A percentile compares a stretch with the other conserved stretches of the same genome.
phyloP scores from a whole-genome alignment of 2,888 invertebrate genomes.

The Lumbricus terrestris region DNA sequence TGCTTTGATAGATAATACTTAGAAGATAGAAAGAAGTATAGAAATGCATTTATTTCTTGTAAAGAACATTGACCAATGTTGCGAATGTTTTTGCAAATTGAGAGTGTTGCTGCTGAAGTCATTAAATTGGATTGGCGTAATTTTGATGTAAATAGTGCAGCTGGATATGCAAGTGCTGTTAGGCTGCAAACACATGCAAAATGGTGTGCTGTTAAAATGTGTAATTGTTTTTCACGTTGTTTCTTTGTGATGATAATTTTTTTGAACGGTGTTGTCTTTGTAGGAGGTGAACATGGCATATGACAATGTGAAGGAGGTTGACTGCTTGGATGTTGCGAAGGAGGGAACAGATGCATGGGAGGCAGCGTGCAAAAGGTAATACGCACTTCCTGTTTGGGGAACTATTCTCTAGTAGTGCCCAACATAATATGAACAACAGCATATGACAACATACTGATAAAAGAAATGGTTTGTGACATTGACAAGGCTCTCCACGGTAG shows the following conservation, averaged over 20 bases:
- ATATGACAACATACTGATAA: too few relatives aligned
- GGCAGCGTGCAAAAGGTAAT: constrained; percentile 81
- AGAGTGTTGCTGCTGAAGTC: too few relatives aligned
- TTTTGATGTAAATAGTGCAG: background rate
- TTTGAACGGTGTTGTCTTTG: background rate
- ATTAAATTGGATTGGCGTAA: too few relatives aligned
- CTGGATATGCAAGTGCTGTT: background rate
- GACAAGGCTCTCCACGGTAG: too few relatives aligned
- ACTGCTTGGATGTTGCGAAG: constrained; percentile 92
- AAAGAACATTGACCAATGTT: too few relatives aligned
- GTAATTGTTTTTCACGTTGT: background rate
- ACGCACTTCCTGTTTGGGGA: background rate
- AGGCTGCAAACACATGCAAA: background rate
- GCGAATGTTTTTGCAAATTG: too few relatives aligned
- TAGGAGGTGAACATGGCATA: constrained; percentile 80
- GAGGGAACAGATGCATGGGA: constrained; percentile 98
- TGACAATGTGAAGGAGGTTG: constrained; percentile 97
- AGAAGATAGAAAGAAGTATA: background rate
- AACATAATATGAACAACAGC: too few relatives aligned
- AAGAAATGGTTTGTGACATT: too few relatives aligned
- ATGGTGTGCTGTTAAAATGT: background rate
- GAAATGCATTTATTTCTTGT: background rate
- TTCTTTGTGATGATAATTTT: background rate
- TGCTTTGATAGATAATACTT: constrained; percentile 3
- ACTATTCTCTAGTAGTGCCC: background rate